Conservation (phyloP, 2,888 invertebrate species). For the Calameuta filiformis region DNA sequence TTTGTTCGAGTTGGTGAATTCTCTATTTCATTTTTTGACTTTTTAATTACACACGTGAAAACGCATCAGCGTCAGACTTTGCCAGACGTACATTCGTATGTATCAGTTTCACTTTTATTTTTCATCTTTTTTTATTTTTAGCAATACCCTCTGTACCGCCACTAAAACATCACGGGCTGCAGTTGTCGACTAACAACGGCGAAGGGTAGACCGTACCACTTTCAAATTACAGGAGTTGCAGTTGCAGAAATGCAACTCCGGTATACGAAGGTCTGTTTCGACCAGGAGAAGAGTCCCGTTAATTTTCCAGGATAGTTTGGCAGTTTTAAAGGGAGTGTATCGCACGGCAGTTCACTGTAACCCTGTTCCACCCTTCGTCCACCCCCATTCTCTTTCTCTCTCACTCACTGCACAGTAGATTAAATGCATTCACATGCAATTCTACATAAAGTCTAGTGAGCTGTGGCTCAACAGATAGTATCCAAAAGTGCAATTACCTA, state of each 20-base stretch:
- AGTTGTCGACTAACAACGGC: neutral
- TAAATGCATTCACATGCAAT: neutral
- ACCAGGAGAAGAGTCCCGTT: constrained; percentile 15
- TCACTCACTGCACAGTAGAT: neutral
- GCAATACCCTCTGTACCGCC: neutral
- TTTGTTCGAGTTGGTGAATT: neutral
- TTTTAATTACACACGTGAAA: neutral
- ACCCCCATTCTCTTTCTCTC: neutral
- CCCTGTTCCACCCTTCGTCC: neutral
- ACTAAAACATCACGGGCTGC: neutral
- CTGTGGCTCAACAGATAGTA: neutral
- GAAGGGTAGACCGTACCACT: neutral
- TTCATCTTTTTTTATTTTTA: neutral
- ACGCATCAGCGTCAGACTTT: neutral
- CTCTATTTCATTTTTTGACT: neutral
- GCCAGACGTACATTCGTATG: neutral
- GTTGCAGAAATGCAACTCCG: constrained; percentile 19
- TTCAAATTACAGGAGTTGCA: constrained; percentile 11
- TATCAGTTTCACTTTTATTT: neutral
- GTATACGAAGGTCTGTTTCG: neutral
- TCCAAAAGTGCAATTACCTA: neutral
- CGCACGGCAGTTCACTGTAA: constrained; percentile 8
- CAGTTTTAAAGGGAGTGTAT: constrained; percentile 35
- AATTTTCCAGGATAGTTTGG: constrained; percentile 34
- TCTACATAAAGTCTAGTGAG: neutral